A percentile compares a stretch with the other conserved stretches of the same genome.
phyloP scores from a whole-genome alignment of 2,113 vertebrate species.

The Malurus cyaneus region DNA sequence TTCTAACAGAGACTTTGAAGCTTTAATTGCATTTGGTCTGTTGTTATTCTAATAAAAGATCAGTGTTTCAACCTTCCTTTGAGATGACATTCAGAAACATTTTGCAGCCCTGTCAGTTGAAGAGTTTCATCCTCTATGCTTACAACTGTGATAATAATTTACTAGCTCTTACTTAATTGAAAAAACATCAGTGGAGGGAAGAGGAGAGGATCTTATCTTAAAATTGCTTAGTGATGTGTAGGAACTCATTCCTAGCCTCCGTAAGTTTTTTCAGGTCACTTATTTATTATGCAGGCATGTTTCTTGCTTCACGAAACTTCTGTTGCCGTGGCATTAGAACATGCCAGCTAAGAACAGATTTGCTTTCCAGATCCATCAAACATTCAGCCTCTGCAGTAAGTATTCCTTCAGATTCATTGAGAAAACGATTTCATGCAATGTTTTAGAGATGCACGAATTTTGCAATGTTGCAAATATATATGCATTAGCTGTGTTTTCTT shows the following conservation, averaged over 20 bases:
- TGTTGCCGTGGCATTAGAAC: slow-evolving; percentile 39
- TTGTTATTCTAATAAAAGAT: background rate
- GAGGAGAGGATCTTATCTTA: background rate
- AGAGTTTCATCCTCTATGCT: background rate
- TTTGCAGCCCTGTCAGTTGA: background rate
- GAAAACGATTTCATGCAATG: background rate
- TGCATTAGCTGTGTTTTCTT: background rate
- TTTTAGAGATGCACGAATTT: background rate
- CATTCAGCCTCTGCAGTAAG: slow-evolving; percentile 71
- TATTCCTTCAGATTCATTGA: slow-evolving; percentile 45
- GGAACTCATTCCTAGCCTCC: background rate
- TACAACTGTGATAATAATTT: background rate
- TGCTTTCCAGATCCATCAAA: slow-evolving; percentile 48
- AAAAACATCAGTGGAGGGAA: background rate
- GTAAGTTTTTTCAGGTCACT: background rate
- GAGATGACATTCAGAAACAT: background rate
- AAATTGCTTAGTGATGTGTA: background rate
- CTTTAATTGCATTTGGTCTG: background rate
- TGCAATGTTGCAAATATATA: background rate
- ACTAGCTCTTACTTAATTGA: background rate
- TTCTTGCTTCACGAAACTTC: slow-evolving; percentile 63
- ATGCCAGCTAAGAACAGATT: slow-evolving; percentile 55
- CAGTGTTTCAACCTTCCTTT: background rate
- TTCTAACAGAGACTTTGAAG: background rate
- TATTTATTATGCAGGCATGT: slow-evolving; percentile 72